phyloP scores from a whole-genome alignment of 2,113 vertebrate genomes.

The human (Homo sapiens) region GRCh38 chr18:12373001-12373500 shows the following conservation, averaged over 20 bases:
- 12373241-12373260: not conserved
- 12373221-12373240: not conserved
- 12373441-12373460: not conserved
- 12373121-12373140: not conserved
- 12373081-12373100: slow-evolving; percentile 35
- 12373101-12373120: not conserved
- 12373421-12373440: not conserved
- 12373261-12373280: not conserved
- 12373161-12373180: not conserved
- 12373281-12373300: not conserved
- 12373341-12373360: not conserved
- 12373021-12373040: not conserved
- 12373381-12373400: not conserved
- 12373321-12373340: not conserved
- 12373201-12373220: not conserved
- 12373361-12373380: not conserved
- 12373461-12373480: not conserved
- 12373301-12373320: not conserved
- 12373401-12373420: not conserved
- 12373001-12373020: not conserved
- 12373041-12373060: not conserved
- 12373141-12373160: not conserved
- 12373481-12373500: not conserved
- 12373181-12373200: not conserved
- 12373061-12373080: not conserved